Evolutionary conservation across 2,888 invertebrate genomes (phyloP).

Genomic region (Drepanosiphum platanoidis): DNA sequence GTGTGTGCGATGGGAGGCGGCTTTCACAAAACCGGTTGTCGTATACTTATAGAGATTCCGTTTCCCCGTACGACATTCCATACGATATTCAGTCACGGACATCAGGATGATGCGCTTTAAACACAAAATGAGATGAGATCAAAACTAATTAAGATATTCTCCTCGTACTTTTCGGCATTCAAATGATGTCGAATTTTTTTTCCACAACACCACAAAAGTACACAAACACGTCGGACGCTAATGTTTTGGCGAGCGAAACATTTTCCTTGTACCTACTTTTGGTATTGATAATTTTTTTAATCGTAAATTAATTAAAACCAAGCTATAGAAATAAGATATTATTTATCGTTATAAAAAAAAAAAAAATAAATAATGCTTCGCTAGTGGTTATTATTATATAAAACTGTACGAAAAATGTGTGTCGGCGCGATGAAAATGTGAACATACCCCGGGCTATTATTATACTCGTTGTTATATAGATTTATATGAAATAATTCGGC

Average conservation of each 20-base stretch:
- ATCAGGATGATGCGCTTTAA: conserved; percentile 10
- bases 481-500: background rate
- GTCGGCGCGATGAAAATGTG: background rate
- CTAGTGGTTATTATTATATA: background rate
- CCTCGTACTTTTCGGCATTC: background rate
- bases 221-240: background rate
- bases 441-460: background rate
- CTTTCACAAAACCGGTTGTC: conserved; percentile 60
- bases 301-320: background rate
- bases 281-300: background rate
- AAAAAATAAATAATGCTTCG: background rate
- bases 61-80: conserved; percentile 55
- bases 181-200: conserved; percentile 3
- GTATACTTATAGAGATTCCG: conserved; percentile 29
- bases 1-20: conserved; percentile 25
- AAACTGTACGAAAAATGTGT: background rate
- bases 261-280: background rate
- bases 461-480: background rate
- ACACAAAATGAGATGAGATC: conserved; percentile 27
- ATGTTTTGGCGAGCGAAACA: background rate
- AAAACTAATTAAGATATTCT: conserved; percentile 51
- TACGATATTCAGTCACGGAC: conserved; percentile 45
- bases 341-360: background rate
- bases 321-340: background rate
- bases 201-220: no score